phyloP scores from a whole-genome alignment of 2,797 vertebrate species.

The Onychomys arenicola region DNA sequence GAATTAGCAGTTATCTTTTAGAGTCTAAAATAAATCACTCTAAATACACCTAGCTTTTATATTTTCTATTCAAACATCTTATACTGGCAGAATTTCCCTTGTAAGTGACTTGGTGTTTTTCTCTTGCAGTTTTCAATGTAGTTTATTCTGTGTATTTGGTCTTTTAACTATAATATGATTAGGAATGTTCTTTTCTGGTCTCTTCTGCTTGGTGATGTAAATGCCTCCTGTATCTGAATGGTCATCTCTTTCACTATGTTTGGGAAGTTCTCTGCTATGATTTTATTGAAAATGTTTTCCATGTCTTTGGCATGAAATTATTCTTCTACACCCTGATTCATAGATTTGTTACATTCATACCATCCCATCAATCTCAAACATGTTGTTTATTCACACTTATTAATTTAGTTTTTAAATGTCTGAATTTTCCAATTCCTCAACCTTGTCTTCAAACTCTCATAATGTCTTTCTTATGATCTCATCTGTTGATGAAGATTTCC shows the following conservation, averaged over 20 bases:
- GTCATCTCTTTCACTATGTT: background rate
- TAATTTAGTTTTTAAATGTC: background rate
- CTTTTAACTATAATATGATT: background rate
- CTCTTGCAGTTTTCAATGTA: background rate
- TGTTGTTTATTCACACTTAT: background rate
- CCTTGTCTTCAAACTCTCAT: no score
- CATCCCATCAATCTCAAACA: background rate
- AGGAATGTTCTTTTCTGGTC: background rate
- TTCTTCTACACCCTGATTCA: background rate
- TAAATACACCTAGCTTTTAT: background rate
- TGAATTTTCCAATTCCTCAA: background rate
- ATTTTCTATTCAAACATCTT: background rate
- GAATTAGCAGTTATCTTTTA: background rate
- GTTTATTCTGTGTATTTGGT: background rate
- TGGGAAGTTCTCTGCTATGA: background rate
- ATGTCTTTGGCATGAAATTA: background rate
- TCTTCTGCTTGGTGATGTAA: background rate
- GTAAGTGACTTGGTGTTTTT: background rate
- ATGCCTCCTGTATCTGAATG: background rate
- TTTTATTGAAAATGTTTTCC: background rate
- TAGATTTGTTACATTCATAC: background rate
- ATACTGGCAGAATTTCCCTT: background rate
- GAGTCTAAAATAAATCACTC: background rate
- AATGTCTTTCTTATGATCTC: background rate
- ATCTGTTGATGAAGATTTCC: background rate